A percentile compares a stretch with the other conserved stretches of the same genome.
Evolutionary conservation across 2,113 vertebrate genomes (phyloP).

Genomic region (Embiotoca jacksoni): DNA sequence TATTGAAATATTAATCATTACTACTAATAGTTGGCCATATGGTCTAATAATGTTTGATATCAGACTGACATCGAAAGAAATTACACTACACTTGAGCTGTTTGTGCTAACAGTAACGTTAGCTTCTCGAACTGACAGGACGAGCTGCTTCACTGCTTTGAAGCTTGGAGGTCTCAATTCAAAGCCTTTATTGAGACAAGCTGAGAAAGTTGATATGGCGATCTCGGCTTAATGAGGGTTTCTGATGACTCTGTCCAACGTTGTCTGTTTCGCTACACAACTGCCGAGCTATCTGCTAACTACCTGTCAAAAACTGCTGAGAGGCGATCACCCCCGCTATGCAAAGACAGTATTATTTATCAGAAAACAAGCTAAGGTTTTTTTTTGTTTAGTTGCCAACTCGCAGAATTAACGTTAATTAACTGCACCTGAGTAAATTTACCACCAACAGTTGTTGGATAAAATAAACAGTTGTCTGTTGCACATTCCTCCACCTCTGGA

Average conservation of each 20-base stretch:
- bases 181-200: constrained; percentile 29
- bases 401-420: not conserved
- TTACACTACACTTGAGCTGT: not conserved
- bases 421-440: not conserved
- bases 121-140: constrained; percentile 19
- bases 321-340: not conserved
- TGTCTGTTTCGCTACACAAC: constrained; percentile 20
- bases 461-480: not conserved
- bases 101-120: not conserved
- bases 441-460: not conserved
- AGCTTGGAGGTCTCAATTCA: constrained; percentile 25
- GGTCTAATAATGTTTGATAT: not conserved
- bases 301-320: constrained; percentile 36
- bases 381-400: not conserved
- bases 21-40: not conserved
- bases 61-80: constrained; percentile 1
- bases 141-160: constrained; percentile 28
- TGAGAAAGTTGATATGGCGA: constrained; percentile 10
- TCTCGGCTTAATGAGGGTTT: constrained; percentile 21
- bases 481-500: not conserved
- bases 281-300: constrained; percentile 9
- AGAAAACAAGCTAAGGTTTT: not conserved
- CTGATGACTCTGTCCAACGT: constrained; percentile 12
- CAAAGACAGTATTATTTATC: not conserved
- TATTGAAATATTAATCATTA: not conserved